Evolutionary conservation across 1,140 invertebrate genomes (phyloP), one percentile per base, ranked within the genome.

Genomic region (Drosophila truncata): DNA sequence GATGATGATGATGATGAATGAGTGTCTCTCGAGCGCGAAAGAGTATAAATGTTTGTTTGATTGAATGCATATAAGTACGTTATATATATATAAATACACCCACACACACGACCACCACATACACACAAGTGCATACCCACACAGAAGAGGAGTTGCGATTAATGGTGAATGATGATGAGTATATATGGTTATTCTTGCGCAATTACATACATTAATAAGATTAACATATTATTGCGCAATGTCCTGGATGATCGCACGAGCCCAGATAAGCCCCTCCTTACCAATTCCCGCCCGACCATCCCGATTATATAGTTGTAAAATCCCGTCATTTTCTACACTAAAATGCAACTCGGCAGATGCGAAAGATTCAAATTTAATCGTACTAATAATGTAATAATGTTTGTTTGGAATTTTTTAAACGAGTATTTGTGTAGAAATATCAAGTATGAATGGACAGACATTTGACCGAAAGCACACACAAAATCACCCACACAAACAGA

Each of bases 31-130:
- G 35, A 50, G 63, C 72, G 84, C 80, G 77, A 85, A 78, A 83
- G 71, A 78, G 84, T 88, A 88, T 87, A 87, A 84, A 87, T 90
- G 84, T 90, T 88, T 88, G 84, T 88, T 88, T 90, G 84, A 88
- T 88, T 88, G 84, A 88, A 90, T 88, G 84, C 85, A 87, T 88
- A 88, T 88, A 72, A 88, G 72, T 88, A 87, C 67, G 84, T 88
- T 88, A 88, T 88, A 88, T 90, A 85, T 85, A 88, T 90, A 90
- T 72, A 85, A 61, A 80, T 61, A 78, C 50, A 74, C 67, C 76
- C 62, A 52, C 50, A 80, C 73, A 82, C 58, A 82, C 58, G 52
- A 62, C 39, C 29, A 31, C 41, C 60, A 76, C 60, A 67, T 42
- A 60, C 27, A 60, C 59, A 70, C 44, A 64, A 42, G 52, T 64